Percentiles rank a stretch among this genome's conserved stretches.
phyloP scores from a whole-genome alignment of 1,140 invertebrate species.

The Rhizoglyphus robini region DNA sequence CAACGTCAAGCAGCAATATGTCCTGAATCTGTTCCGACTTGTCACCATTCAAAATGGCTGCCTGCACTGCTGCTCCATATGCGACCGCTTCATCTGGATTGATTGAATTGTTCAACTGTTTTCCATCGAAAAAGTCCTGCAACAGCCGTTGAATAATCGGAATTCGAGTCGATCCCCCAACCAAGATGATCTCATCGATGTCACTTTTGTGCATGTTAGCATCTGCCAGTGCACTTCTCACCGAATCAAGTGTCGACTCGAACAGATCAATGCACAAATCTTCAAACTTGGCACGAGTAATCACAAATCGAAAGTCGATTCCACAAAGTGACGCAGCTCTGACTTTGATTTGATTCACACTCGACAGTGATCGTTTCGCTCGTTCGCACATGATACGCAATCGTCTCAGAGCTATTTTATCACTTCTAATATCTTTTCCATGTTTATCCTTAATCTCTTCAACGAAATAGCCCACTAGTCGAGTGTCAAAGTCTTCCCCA shows the following conservation, averaged over 20 bases:
- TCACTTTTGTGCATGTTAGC: slow-evolving; percentile 35
- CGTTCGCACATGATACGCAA: background rate
- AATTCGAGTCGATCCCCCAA: too few relatives aligned
- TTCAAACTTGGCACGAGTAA: background rate
- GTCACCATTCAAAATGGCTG: slow-evolving; percentile 74
- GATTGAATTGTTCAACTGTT: too few relatives aligned
- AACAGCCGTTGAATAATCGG: slow-evolving; percentile 85
- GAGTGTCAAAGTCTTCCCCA: background rate
- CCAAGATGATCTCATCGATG: slow-evolving; percentile 89
- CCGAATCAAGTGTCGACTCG: slow-evolving; percentile 31
- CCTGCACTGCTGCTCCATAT: slow-evolving; percentile 62
- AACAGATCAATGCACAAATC: slow-evolving; percentile 56
- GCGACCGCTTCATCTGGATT: too few relatives aligned
- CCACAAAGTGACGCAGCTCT: background rate
- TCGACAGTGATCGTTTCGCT: background rate
- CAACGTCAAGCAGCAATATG: slow-evolving; percentile 77
- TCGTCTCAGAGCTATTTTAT: background rate
- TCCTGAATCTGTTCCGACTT: slow-evolving; percentile 89
- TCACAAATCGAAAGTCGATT: background rate
- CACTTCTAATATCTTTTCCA: background rate
- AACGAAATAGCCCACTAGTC: background rate
- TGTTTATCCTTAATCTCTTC: background rate
- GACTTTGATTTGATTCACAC: background rate
- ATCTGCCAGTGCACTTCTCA: slow-evolving; percentile 32
- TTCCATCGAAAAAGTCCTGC: slow-evolving; percentile 65